Conservation (phyloP, 2,888 invertebrate species). For the Caenorhabditis uteleia region DNA sequence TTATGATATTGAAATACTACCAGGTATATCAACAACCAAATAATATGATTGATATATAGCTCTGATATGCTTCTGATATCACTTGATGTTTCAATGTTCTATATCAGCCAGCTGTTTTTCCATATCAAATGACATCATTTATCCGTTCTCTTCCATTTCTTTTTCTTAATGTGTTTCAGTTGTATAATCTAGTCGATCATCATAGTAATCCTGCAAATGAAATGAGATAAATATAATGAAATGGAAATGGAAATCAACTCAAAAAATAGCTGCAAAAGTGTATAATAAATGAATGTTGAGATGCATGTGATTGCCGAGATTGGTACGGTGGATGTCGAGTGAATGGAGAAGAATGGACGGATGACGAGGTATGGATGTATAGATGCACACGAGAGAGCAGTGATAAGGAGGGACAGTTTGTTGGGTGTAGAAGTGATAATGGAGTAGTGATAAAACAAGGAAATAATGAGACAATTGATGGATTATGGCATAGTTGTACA, state of each 20-base stretch:
- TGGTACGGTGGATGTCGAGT: constrained; percentile 64
- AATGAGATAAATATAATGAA: not conserved
- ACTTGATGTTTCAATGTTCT: too few relatives aligned
- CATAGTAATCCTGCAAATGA: not conserved
- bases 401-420: constrained; percentile 26
- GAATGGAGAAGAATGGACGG: constrained; percentile 58
- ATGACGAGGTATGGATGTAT: constrained; percentile 63
- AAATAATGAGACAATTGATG: constrained; percentile 56
- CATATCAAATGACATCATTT: too few relatives aligned
- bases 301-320: constrained; percentile 61
- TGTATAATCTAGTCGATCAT: not conserved
- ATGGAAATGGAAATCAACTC: not conserved
- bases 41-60: too few relatives aligned
- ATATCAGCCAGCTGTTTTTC: too few relatives aligned
- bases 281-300: too few relatives aligned
- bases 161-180: too few relatives aligned
- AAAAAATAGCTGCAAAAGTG: not conserved
- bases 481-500: constrained; percentile 55
- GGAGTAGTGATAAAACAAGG: constrained; percentile 41
- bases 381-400: too few relatives aligned
- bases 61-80: not conserved
- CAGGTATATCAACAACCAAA: too few relatives aligned
- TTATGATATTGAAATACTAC: constrained; percentile 33
- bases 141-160: too few relatives aligned
- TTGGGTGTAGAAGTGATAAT: constrained; percentile 21